Evolutionary conservation across 2,888 invertebrate species (phyloP), one percentile per base, ranked within the genome.

Genomic region (Rhamphomyia laevipes): DNA sequence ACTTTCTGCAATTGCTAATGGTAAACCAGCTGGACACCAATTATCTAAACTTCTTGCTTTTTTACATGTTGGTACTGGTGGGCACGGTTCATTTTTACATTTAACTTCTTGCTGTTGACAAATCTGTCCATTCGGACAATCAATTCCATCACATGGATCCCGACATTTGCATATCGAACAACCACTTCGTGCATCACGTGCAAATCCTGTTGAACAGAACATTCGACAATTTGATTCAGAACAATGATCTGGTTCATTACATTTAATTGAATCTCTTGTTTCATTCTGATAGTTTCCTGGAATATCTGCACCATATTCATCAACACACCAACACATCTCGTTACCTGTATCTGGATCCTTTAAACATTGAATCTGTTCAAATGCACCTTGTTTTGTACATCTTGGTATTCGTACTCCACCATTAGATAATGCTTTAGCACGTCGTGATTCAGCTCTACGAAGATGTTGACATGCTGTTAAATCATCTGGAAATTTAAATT

Each of bases 151-250:
- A 59, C 90, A 90, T 0, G 89, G 88, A 66, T 89, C 87, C 7
- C 85, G 74, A 60, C 90, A 90, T 61, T 82, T 81, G 68, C 90
- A 90, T 42, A 83, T 72, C 0, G 84, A 82, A 59, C 90, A 90
- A 6, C 90, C 88, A 3, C 75, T 76, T 15, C 71, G 58, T 40
- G 75, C 72, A 59, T 86, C 76, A 45, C 80, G 70, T 55, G 85
- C 81, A 65, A 90, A 90, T 35, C 88, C 89, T 50, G 86, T 78
- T 0, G 88, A 84, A 59, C 90, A 90, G 54, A 88, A 78, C 90
- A 90, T 90, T 40, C 90, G 78, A 61, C 90, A 90, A 1, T 84
- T 84, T 58, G 85, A 85, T 1, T 85, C 85, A 0, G 85, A 80
- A 61, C 90, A 90, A 2, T 81, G 74, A 30, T 78, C 77, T 1